Base-by-base conservation (phyloP, 2,888 invertebrate species). In the Orchestes rusci region DNA sequence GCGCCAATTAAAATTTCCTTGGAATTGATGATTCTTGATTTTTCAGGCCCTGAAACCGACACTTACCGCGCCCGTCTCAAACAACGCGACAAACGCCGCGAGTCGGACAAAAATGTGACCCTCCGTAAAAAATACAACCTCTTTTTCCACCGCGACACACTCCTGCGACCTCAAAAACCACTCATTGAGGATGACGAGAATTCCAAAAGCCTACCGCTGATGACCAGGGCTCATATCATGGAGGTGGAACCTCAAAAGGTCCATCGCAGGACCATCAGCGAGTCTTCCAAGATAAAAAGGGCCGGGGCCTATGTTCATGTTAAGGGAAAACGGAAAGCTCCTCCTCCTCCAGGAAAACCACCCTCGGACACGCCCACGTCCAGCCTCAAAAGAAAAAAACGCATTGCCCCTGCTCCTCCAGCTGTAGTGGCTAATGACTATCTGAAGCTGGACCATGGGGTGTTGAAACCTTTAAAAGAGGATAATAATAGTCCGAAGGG, bases 291-390 rank as follows among this genome's bases (percentile, higher is more conserved):
- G 53, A 74, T 74, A 48, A 73, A 75, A 34, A 74, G 74, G 52
- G 72, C 77, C 7, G 75, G 76, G 3, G 68, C 71, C 2, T 72
- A 71, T 55, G 64, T 71, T 16, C 82, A 85, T 69, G 84, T 85
- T 1, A 83, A 82, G 53, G 85, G 85, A 16, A 86, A 86, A 63
- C 68, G 85, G 37, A 77, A 76, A 59, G 85, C 85, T 1, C 85
- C 85, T 0, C 75, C 73, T 52, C 85, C 85, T 3, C 85, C 84
- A 1, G 61, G 58, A n/a, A 44, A 46, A 16, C n/a, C 44, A 3
- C 23, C 51, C n/a, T 29, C 36, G 3, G 55, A 56, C 15, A 51
- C 54, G 16, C 62, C 61, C 17, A 65, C 64, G 2, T 48, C 61
- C 29, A 66, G 64, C 52, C 56, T 67, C 43, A 55, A 64, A 39